Evolutionary conservation across 2,797 vertebrate species (phyloP).

Genomic region (Girardinus metallicus): DNA sequence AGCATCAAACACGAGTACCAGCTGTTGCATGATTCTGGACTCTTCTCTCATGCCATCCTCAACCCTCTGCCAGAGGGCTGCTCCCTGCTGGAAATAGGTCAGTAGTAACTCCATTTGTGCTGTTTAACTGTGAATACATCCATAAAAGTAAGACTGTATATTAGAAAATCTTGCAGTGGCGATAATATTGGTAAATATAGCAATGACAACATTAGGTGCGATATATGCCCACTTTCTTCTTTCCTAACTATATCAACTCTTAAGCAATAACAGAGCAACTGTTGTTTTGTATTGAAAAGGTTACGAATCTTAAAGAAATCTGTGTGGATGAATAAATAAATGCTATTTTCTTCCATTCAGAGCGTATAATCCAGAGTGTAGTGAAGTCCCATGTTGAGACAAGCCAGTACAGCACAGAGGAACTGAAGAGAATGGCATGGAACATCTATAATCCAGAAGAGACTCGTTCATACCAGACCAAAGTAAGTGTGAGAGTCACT

Average conservation of each 20-base stretch:
- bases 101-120: constrained; percentile 38
- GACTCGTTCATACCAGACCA: constrained; percentile 85
- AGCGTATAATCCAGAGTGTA: constrained; percentile 88
- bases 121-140: neutral
- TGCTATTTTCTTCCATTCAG: constrained; percentile 64
- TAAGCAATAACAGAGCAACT: neutral
- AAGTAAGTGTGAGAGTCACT: constrained; percentile 71
- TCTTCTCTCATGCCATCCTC: constrained; percentile 78
- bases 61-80: constrained; percentile 76
- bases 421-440: constrained; percentile 89
- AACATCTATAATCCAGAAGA: constrained; percentile 87
- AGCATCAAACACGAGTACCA: constrained; percentile 89
- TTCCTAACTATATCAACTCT: neutral
- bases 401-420: constrained; percentile 88
- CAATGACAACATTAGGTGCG: neutral
- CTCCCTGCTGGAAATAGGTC: constrained; percentile 87
- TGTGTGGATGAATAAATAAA: neutral
- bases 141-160: neutral
- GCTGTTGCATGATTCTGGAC: constrained; percentile 84
- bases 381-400: constrained; percentile 92
- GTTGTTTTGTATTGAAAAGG: neutral
- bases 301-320: neutral
- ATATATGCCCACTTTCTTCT: neutral
- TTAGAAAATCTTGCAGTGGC: neutral
- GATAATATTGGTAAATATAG: neutral